These are phyloP conservation scores for Achlya flavicornis DNA, from an alignment of 2,888 invertebrate genomes.

Conservation along the genomic window DNA sequence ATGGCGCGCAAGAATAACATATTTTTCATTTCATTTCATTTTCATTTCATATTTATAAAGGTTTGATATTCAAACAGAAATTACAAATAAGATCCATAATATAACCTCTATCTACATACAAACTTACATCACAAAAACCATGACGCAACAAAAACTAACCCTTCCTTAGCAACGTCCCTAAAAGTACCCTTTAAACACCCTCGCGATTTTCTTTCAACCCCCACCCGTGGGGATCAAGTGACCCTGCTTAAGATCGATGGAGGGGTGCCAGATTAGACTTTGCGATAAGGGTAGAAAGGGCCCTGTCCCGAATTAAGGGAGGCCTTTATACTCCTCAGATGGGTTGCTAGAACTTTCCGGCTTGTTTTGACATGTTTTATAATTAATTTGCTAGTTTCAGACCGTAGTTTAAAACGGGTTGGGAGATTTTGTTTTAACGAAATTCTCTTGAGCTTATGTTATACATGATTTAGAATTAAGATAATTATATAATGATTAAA, in stretches of 20 bases:
- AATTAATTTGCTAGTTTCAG: conserved; percentile 83
- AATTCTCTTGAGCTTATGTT: conserved; percentile 36
- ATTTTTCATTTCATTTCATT: no score
- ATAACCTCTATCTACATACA: neutral
- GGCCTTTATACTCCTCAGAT: conserved; percentile 79
- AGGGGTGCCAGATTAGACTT: conserved; percentile 76
- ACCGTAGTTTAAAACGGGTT: conserved; percentile 74
- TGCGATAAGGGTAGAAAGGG: conserved; percentile 75
- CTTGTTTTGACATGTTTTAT: conserved; percentile 82
- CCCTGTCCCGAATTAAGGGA: conserved; percentile 68
- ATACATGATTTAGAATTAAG: no score
- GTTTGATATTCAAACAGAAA: no score
- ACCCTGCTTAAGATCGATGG: conserved; percentile 83
- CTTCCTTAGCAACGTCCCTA: conserved; percentile 61
- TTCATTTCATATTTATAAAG: no score
- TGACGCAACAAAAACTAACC: conserved; percentile 77
- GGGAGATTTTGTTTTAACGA: conserved; percentile 65
- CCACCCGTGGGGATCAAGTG: conserved; percentile 73
- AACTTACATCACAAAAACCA: conserved; percentile 17
- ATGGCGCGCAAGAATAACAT: no score
- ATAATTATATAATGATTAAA: no score
- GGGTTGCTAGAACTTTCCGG: conserved; percentile 71
- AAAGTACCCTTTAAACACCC: conserved; percentile 65
- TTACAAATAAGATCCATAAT: no score
- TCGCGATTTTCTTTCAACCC: conserved; percentile 78